Percentiles rank a stretch among this genome's conserved stretches.
Evolutionary conservation across 2,113 vertebrate genomes (phyloP).

Genomic region (Lynx canadensis): DNA sequence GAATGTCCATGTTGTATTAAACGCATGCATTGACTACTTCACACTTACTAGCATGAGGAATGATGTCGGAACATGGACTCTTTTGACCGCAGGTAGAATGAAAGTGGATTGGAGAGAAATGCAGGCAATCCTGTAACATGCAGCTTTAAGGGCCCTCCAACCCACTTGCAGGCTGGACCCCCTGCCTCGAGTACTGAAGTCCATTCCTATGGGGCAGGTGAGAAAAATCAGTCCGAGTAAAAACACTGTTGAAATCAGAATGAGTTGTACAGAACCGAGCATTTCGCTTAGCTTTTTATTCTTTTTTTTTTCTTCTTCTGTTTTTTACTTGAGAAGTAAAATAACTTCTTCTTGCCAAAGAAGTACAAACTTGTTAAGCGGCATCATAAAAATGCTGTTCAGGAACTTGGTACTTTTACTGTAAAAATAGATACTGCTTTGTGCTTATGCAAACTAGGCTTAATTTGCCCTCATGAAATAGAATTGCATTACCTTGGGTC

Average conservation of each 20-base stretch:
- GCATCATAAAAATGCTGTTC: slow-evolving; percentile 74
- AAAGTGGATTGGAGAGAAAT: not conserved
- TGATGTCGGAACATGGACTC: slow-evolving; percentile 3
- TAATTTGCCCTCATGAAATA: slow-evolving; percentile 75
- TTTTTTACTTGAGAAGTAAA: slow-evolving; percentile 65
- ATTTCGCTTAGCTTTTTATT: slow-evolving; percentile 48
- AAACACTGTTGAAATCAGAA: slow-evolving; percentile 50
- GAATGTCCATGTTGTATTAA: slow-evolving; percentile 44
- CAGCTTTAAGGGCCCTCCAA: not conserved
- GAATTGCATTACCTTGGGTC: slow-evolving; percentile 71
- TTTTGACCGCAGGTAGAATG: not conserved
- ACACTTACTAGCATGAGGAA: not conserved
- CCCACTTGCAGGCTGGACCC: not conserved
- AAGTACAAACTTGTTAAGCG: slow-evolving; percentile 72
- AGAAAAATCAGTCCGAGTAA: slow-evolving; percentile 51
- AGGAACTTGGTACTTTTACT: slow-evolving; percentile 73
- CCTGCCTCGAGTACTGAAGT: not conserved
- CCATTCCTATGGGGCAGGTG: not conserved
- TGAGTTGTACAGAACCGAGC: not conserved
- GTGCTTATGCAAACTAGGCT: slow-evolving; percentile 75
- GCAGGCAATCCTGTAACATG: not conserved
- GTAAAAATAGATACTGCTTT: slow-evolving; percentile 78
- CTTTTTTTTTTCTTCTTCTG: not conserved
- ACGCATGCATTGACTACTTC: not conserved
- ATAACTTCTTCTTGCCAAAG: slow-evolving; percentile 64